Evolutionary conservation across 2,888 invertebrate species (phyloP), one percentile per base, ranked within the genome.

Genomic region (Brenthis hecate): DNA sequence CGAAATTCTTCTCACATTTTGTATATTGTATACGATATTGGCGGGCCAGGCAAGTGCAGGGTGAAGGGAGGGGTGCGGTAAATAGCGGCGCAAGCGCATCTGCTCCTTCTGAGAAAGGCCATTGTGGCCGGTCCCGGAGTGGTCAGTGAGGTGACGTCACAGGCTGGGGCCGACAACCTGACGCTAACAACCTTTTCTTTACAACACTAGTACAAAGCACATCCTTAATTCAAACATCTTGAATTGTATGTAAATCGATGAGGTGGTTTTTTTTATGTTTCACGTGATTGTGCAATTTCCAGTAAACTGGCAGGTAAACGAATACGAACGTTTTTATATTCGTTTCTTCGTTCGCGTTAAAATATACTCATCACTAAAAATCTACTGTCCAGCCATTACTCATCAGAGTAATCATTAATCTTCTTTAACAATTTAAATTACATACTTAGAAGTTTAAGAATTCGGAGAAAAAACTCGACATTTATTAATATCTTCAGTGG

Each of bases 71-170:
- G 81, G 84, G 80, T 73, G 81, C 81, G 82, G 84, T 79, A 83
- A 86, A 87, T 85, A 87, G 87, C 84, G 85, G 85, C 87, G 84
- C 85, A 78, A 79, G 85, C 87, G 88, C 90, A 90, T 91, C 89
- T 89, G 91, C 90, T 91, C 87, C 87, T 91, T 91, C 90, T 88
- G 80, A 91, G 92, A 91, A 92, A 89, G 90, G 85, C 89, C 87
- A 88, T 88, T 89, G 88, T 89, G 89, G 85, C 86, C 85, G 86
- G 85, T 85, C 86, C 85, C 85, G 82, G 81, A 88, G 89, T 88
- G 90, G 91, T 89, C 91, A 91, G 89, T 88, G 85, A 85, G 87
- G 83, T 91, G 91, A 91, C 92, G 92, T 92, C 92, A 92, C 91
- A 82, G 86, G 86, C 83, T 79, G 86, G 86, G 91, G 89, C 91